Percentiles rank a stretch among this genome's conserved stretches.
These are phyloP conservation scores for Ecdyonurus torrentis DNA, from an alignment of 2,888 invertebrate species.

Conservation along the genomic window DNA sequence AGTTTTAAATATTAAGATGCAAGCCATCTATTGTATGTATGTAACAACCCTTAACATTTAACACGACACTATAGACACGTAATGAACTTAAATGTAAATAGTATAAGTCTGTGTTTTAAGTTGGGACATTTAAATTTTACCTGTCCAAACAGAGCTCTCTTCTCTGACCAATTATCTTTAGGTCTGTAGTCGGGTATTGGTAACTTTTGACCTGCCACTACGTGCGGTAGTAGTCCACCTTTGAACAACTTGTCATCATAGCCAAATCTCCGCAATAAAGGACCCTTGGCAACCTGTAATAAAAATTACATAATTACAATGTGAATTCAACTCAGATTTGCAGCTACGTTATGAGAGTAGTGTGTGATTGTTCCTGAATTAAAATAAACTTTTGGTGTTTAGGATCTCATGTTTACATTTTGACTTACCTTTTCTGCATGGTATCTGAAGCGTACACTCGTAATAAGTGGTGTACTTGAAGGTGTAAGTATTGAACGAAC, in stretches of 20 bases:
- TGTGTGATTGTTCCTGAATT: too few relatives aligned
- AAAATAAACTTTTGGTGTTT: too few relatives aligned
- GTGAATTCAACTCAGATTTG: background rate
- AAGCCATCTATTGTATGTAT: too few relatives aligned
- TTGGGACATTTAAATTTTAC: too few relatives aligned
- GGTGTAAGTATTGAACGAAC: background rate
- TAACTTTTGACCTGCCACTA: conserved; percentile 30
- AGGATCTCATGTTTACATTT: too few relatives aligned
- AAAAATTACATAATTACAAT: background rate
- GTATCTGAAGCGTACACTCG: conserved; percentile 35
- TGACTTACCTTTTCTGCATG: conserved; percentile 35
- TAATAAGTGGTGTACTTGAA: conserved; percentile 23
- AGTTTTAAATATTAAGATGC: too few relatives aligned
- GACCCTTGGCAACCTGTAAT: conserved; percentile 16
- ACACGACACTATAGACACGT: too few relatives aligned
- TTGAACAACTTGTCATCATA: conserved; percentile 48
- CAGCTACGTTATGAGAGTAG: too few relatives aligned
- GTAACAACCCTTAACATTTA: too few relatives aligned
- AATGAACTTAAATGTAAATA: too few relatives aligned
- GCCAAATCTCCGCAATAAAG: conserved; percentile 48
- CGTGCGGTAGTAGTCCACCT: conserved; percentile 52
- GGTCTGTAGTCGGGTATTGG: conserved; percentile 53
- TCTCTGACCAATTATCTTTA: conserved; percentile 54
- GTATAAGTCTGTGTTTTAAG: too few relatives aligned
- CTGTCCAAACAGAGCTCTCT: conserved; percentile 68